Conservation (phyloP, 2,113 vertebrate species). For the Gallinago jamesoni region DNA sequence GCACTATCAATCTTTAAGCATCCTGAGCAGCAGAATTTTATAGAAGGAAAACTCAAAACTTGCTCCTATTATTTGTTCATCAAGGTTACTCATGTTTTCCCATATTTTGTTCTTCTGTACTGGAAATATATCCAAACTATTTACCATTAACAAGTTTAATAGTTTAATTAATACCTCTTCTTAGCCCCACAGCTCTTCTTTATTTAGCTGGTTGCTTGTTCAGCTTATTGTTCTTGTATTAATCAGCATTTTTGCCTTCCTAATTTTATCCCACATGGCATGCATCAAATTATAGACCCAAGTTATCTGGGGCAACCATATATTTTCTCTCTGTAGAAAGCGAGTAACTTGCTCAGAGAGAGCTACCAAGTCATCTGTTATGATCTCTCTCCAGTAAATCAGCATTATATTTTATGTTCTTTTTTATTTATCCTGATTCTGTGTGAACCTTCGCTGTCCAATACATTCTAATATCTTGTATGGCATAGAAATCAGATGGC, state of each 20-base stretch:
- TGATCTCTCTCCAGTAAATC: background rate
- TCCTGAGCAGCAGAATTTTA: background rate
- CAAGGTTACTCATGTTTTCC: background rate
- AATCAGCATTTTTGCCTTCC: background rate
- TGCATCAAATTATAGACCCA: background rate
- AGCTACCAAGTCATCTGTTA: background rate
- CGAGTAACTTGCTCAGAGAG: background rate
- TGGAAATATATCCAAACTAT: background rate
- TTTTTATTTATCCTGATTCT: background rate
- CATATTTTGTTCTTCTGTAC: background rate
- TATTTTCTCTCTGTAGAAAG: background rate
- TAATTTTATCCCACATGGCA: background rate
- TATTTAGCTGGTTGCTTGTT: background rate
- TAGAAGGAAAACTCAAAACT: background rate
- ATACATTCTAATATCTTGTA: background rate
- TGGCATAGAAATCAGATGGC: background rate
- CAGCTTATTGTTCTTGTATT: background rate
- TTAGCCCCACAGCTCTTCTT: background rate
- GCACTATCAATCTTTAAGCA: background rate
- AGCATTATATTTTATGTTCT: background rate
- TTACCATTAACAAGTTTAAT: background rate
- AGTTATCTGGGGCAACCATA: background rate
- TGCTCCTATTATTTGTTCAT: background rate
- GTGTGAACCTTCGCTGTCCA: background rate
- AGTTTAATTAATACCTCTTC: background rate